Evolutionary conservation across 2,797 vertebrate species (phyloP).

Genomic region (Pelodytes ibericus): DNA sequence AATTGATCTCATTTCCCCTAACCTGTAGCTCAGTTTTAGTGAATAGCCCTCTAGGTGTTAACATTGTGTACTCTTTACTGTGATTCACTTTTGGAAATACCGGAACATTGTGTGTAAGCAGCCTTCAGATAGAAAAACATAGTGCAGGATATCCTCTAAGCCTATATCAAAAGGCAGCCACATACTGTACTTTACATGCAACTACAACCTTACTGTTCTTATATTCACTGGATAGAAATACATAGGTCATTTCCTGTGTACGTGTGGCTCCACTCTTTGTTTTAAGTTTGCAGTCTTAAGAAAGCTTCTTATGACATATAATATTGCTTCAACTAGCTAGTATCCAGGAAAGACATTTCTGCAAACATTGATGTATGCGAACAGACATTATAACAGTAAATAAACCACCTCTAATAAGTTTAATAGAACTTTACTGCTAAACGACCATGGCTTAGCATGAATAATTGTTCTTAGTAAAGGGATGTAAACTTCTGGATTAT

Average conservation of each 20-base stretch:
- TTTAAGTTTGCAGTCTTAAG: slow-evolving; percentile 25
- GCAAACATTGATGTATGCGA: slow-evolving; percentile 39
- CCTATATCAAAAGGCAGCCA: slow-evolving; percentile 17
- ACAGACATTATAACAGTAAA: slow-evolving; percentile 16
- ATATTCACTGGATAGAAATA: slow-evolving; percentile 27
- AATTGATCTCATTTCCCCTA: too few species aligned
- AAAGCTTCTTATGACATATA: slow-evolving; percentile 27
- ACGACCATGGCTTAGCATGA: background rate
- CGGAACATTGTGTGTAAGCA: too few species aligned
- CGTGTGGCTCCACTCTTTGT: slow-evolving; percentile 48
- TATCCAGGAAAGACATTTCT: slow-evolving; percentile 44
- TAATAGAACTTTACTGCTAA: background rate
- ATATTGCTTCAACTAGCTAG: slow-evolving; percentile 27
- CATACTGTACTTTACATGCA: slow-evolving; percentile 3
- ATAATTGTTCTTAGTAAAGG: too few species aligned
- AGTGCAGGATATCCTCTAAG: slow-evolving; percentile 42
- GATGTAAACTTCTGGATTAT: too few species aligned
- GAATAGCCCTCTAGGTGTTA: too few species aligned
- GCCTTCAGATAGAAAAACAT: background rate
- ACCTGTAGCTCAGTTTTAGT: too few species aligned
- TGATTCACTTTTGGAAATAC: too few species aligned
- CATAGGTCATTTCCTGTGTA: slow-evolving; percentile 47
- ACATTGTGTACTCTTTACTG: too few species aligned
- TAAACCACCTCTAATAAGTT: slow-evolving; percentile 11
- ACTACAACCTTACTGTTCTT: background rate